phyloP scores from a whole-genome alignment of 2,888 invertebrate species.

The Orthosia incerta region DNA sequence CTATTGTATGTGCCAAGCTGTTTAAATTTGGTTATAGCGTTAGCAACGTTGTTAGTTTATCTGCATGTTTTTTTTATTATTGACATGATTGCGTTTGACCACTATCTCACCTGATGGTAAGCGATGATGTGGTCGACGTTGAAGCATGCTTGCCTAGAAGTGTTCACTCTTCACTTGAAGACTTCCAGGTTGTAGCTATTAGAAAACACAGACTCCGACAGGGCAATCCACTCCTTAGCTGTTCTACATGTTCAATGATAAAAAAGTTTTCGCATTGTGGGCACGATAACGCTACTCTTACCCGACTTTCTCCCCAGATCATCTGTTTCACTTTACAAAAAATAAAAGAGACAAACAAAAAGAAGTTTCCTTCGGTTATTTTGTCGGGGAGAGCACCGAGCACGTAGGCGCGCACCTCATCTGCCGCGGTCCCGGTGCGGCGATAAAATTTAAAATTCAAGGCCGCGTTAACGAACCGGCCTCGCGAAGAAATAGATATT shows the following conservation, averaged over 20 bases:
- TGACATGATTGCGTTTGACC: too few relatives aligned
- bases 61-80: neutral
- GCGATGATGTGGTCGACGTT: too few relatives aligned
- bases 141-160: too few relatives aligned
- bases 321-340: conserved; percentile 77
- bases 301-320: conserved; percentile 61
- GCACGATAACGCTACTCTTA: conserved; percentile 29
- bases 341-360: conserved; percentile 84
- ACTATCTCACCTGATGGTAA: too few relatives aligned
- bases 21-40: conserved; percentile 19
- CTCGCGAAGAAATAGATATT: conserved; percentile 91
- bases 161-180: too few relatives aligned
- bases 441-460: conserved; percentile 91
- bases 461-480: conserved; percentile 91
- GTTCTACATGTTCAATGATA: neutral
- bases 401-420: conserved; percentile 91
- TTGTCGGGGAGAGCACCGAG: conserved; percentile 88
- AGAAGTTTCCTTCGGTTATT: conserved; percentile 84
- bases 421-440: conserved; percentile 86
- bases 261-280: conserved; percentile 9
- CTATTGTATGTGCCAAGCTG: conserved; percentile 13
- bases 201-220: too few relatives aligned
- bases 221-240: too few relatives aligned
- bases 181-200: too few relatives aligned
- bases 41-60: neutral